Base-by-base conservation (phyloP, 2,113 vertebrate species). In the Varanus salvator region DNA sequence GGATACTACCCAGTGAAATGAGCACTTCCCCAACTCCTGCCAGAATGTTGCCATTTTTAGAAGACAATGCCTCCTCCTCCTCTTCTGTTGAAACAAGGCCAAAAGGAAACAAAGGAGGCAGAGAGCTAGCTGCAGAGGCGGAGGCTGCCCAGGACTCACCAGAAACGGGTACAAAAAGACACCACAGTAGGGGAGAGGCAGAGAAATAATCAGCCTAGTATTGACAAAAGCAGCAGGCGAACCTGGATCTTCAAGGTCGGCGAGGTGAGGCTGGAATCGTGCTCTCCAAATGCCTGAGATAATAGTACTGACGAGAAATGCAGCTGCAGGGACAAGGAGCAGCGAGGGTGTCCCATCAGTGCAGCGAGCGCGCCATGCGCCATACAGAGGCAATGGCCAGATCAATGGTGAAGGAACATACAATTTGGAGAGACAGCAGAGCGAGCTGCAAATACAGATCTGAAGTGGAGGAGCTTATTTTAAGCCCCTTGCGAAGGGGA, bases 161-260 rank as follows among this genome's bases (percentile, higher is more conserved):
- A 34, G 48, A 85, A 85, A 52, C 1, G 31, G 60, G 60, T 60
- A 87, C 75, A 34, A 68, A 52, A 54, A 86, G 64, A n/a, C 44
- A 50, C 75, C 86, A 0, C 60, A 29, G 75, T 78, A 1, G 76
- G 76, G 64, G 69, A 31, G 75, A 48, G 75, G 27, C 27, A 9
- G 76, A 23, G 27, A 68, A 50, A 34, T 80, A 78, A 87, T 68
- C 68, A 27, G 75, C 75, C 75, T 80, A 11, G 60, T 34, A 87
- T 78, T 66, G 75, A 87, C 38, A 52, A n/a, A 87, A 87, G 44
- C 86, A 50, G 75, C 75, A 68, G 86, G 86, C 27, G 23, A 48
- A 29, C 11, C 29, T 15, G 57, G 76, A 50, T 68, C 25, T 21
- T 80, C 76, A 80, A 68, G 86, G 86, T 87, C 75, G 69, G 17